Conservation (phyloP, 2,888 invertebrate species). For the Lissonota sp. region DNA sequence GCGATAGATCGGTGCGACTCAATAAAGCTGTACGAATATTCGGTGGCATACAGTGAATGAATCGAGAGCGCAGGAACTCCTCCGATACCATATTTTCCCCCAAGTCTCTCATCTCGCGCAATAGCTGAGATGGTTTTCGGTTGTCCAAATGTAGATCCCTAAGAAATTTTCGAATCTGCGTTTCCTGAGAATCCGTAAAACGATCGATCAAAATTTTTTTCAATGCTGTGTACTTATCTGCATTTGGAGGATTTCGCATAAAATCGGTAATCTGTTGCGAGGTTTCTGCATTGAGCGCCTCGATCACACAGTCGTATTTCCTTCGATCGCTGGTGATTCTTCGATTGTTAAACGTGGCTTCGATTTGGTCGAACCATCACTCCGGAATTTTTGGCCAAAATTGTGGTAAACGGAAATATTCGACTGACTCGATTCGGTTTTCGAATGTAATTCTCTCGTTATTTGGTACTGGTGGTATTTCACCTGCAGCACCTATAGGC, state of each 20-base stretch:
- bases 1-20: slow-evolving; percentile 10
- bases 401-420: slow-evolving; percentile 13
- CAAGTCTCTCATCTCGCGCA: slow-evolving; percentile 59
- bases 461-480: no score
- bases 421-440: slow-evolving; percentile 4
- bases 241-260: slow-evolving; percentile 3
- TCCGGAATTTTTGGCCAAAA: slow-evolving; percentile 28
- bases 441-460: no score
- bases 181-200: slow-evolving; percentile 32
- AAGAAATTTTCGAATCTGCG: slow-evolving; percentile 42
- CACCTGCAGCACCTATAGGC: no score
- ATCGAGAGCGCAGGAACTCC: slow-evolving; percentile 61
- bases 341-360: slow-evolving; percentile 22
- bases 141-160: slow-evolving; percentile 53
- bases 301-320: slow-evolving; percentile 26
- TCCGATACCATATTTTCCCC: slow-evolving; percentile 52
- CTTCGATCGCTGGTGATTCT: not conserved
- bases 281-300: not conserved
- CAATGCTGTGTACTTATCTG: not conserved
- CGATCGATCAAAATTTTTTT: slow-evolving; percentile 10
- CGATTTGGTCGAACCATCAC: slow-evolving; percentile 15
- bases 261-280: slow-evolving; percentile 25
- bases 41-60: slow-evolving; percentile 53
- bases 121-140: slow-evolving; percentile 61
- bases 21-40: slow-evolving; percentile 25